Base-by-base conservation (phyloP, 2,113 vertebrate genomes). In the Coturnix japonica region DNA sequence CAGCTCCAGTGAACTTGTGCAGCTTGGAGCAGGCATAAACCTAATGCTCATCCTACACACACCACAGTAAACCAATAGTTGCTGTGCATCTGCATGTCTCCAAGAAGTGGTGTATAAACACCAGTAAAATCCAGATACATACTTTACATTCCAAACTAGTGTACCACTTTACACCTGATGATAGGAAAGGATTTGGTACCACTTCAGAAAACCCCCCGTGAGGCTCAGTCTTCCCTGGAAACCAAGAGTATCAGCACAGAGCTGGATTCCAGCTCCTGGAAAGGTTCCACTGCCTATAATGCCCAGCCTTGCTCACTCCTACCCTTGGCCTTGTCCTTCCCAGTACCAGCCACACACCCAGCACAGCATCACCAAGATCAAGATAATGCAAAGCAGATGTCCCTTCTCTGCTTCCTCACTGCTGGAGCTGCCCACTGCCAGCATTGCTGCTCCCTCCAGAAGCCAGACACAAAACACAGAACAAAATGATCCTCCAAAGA, bases 11-110 rank as follows among this genome's bases (percentile, higher is more conserved):
- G 49, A 86, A 85, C 44, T 49, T 39, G 22, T 53, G 46, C 57
- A 90, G 35, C 56, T 72, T 47, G 39, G 30, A 69, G 65, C 76
- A 89, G 59, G 28, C 49, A 80, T 37, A 93, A 81, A 77, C 67
- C 47, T 53, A 81, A 80, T 9, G 60, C 51, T 81, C 30, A 77
- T 70, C 41, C 51, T 33, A 66, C 33, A 43, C 35, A 14, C 43
- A 43, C 20, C 66, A 79, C 44, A 76, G 37, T 21, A 91, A 87
- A 56, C 21, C 21, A 25, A 13, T 39, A 41, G 33, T 63, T n/a
- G 26, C 39, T 85, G n/a, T 31, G 39, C 19, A 51, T 30, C 21
- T 72, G 72, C 71, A 64, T 51, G 35, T 72, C 61, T 76, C 51
- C 37, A 35, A 18, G 63, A 67, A 37, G 37, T 37, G 28, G 33